Base-by-base conservation (phyloP, 2,113 vertebrate genomes). In the Deroptyus accipitrinus region DNA sequence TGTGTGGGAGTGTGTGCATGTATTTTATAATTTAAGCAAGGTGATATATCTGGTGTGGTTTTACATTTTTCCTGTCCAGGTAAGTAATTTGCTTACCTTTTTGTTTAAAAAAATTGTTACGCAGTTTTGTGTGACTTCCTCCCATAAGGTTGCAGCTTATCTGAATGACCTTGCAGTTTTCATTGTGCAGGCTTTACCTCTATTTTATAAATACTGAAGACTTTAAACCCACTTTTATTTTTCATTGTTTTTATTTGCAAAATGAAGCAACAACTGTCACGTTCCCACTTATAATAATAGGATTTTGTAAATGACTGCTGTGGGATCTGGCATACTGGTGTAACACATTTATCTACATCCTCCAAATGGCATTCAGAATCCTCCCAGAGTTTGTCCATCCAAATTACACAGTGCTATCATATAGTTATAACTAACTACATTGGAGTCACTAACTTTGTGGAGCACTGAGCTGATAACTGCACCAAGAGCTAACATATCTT, bases 81-180 rank as follows among this genome's bases (percentile, higher is more conserved):
- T 95, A 96, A 96, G 90, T 84, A 76, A 86, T 90, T 86, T 93
- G 37, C 30, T 23, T 55, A 78, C 17, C 4, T 49, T 79, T 89
- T 83, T 72, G 2, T 51, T 84, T 68, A 52, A 81, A 37, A 62
- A 76, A 76, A 68, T 35, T 49, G 6, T 72, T 76, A 24, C 7
- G 37, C 13, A 44, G 2, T 86, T 59, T 48, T 72, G 13, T 88
- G 49, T 86, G 35, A 78, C 57, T 48, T 66, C 17, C 13, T 77
- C 2, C 14, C 4, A 4, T 61, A 64, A 63, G 31, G 30, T 81
- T 92, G 16, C 59, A 83, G 24, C 8, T 95, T 27, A 66, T 64
- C 33, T 81, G 57, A 82, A 30, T 49, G 69, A 67, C 17, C 48
- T 41, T 41, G 8, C 9, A 57, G 22, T 7, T 93, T 79, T 83